Conservation (phyloP, 37 sponge, comb jelly and placozoan species). For the Geodia barretti region DNA sequence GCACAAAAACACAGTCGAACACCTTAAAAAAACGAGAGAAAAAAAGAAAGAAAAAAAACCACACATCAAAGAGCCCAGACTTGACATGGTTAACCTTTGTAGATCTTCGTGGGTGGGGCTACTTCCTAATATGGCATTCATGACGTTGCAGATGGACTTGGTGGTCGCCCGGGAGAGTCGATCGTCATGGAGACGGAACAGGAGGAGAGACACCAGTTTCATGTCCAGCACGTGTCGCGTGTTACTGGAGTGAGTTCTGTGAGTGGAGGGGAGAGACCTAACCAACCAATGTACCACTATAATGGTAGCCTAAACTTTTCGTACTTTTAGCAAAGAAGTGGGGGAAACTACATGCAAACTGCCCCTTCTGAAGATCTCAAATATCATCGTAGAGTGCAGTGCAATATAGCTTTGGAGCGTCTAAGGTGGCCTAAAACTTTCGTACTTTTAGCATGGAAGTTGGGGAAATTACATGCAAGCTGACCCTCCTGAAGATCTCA, state of each 20-base stretch:
- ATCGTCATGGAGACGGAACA: conserved; percentile 42
- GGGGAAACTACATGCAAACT: background rate
- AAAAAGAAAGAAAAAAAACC: background rate
- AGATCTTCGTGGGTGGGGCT: conserved; percentile 49
- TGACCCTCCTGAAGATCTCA: too few relatives aligned
- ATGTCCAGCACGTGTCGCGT: conserved; percentile 53
- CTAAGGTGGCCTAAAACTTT: too few relatives aligned
- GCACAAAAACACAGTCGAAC: background rate
- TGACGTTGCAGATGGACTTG: conserved; percentile 56
- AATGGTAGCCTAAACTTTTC: too few relatives aligned
- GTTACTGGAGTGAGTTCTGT: conserved; percentile 25
- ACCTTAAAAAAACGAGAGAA: background rate
- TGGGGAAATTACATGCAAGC: too few relatives aligned
- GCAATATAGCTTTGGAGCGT: too few relatives aligned
- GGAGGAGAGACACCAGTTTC: conserved; percentile 56
- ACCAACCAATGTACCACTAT: too few relatives aligned
- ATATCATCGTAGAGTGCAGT: too few relatives aligned
- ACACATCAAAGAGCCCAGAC: background rate
- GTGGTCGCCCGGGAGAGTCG: conserved; percentile 27
- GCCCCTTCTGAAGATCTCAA: too few relatives aligned
- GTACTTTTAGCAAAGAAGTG: too few relatives aligned
- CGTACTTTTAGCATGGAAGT: too few relatives aligned
- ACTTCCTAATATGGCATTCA: conserved; percentile 36
- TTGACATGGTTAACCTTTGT: conserved; percentile 28
- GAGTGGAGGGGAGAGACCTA: background rate